Percentiles rank a stretch among this genome's conserved stretches.
Evolutionary conservation across 2,797 vertebrate genomes (phyloP).

Genomic region (Phalloptychus januarius): DNA sequence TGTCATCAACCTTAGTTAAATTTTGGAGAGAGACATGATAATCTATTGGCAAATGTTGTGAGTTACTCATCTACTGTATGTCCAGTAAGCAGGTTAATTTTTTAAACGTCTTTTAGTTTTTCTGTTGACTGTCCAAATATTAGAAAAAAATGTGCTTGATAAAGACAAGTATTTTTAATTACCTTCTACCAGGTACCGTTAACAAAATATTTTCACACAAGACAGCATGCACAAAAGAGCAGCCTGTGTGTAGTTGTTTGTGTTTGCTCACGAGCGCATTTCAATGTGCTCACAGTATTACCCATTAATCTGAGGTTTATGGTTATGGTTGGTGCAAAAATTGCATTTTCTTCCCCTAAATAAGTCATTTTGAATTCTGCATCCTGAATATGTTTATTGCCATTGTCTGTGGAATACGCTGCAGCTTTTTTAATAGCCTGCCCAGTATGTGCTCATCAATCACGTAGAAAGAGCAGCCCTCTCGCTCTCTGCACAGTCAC

Average conservation of each 20-base stretch:
- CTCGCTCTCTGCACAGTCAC: slow-evolving; percentile 82
- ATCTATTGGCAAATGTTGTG: background rate
- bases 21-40: background rate
- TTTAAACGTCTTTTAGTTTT: background rate
- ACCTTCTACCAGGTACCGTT: slow-evolving; percentile 21
- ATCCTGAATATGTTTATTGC: slow-evolving; percentile 84
- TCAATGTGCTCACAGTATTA: slow-evolving; percentile 62
- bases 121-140: background rate
- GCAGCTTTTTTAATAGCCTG: slow-evolving; percentile 84
- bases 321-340: slow-evolving; percentile 66
- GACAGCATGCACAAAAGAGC: slow-evolving; percentile 22
- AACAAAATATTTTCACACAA: slow-evolving; percentile 26
- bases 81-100: background rate
- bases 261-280: slow-evolving; percentile 52
- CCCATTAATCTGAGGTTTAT: slow-evolving; percentile 77
- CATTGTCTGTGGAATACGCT: slow-evolving; percentile 85
- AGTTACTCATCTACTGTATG: background rate
- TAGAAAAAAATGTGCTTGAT: slow-evolving; percentile 6
- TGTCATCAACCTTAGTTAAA: background rate
- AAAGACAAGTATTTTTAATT: slow-evolving; percentile 10
- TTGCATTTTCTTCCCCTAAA: slow-evolving; percentile 76
- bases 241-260: slow-evolving; percentile 17
- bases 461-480: slow-evolving; percentile 84
- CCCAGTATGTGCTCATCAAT: slow-evolving; percentile 90
- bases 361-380: slow-evolving; percentile 85